Evolutionary conservation across 2,888 invertebrate genomes (phyloP), one percentile per base, ranked within the genome.

Genomic region (Galerucella calmariensis): DNA sequence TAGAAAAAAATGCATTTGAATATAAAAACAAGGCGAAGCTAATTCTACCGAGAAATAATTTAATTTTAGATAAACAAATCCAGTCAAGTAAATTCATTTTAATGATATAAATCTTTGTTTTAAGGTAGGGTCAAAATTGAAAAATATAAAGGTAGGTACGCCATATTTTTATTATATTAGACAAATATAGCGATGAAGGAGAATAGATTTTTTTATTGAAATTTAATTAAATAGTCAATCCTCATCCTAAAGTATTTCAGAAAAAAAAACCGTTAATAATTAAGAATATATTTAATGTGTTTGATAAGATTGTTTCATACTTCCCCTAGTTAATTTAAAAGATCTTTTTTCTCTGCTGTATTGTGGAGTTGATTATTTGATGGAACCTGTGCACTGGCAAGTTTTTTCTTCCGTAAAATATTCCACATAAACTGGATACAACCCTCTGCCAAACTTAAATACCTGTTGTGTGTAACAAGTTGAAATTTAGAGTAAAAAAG

Each of bases 401-500:
- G 20, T 56, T 20, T 56, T 9, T 56, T 3, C 20, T 20, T 20
- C 56, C 56, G 56, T 16, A 56, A 16, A 56, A 56, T 20, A 56
- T 56, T 16, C 20, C 20, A 56, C 20, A 56, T 51, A 56, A 20
- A 56, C 56, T 56, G 56, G 20, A 56, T 56, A 20, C 16, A 56
- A 56, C 56, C 16, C 56, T 56, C 16, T 16, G 10, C 20, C 56
- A 20, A 56, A 56, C 56, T 56, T 56, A 20, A 48, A 48, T 68
- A 68, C 68, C 68, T 59, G 68, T 68, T 68, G 35, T 24, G 2
- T 9, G n/a, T 56, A 58, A 67, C 56, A 68, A 68, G 68, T 67
- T 59, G 14, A 68, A 68, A 68, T 58, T 68, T 59, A 44, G 46
- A 56, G 27, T 67, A 67, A 58, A 68, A 68, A 68, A 5, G 16